Percentiles rank a stretch among this genome's conserved stretches.
Conservation (phyloP, 2,888 invertebrate species). For the Clanis bilineata region DNA sequence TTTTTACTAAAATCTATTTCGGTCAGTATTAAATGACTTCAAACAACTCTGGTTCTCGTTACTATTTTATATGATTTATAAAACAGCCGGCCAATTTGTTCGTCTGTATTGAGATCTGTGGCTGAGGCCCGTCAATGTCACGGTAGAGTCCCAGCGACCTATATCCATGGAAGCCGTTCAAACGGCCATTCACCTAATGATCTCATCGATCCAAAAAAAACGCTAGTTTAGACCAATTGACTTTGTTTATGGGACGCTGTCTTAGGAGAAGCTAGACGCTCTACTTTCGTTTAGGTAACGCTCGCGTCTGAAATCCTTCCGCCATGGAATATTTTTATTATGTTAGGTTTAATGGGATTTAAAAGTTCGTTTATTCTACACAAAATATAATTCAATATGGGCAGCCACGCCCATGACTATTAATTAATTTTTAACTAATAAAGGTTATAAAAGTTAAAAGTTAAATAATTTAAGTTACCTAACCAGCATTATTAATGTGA, state of each 20-base stretch:
- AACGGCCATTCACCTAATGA: conserved; percentile 76
- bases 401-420: too few relatives aligned
- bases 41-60: not conserved
- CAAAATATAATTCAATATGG: too few relatives aligned
- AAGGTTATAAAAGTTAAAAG: too few relatives aligned
- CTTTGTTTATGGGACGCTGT: conserved; percentile 73
- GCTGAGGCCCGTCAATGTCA: conserved; percentile 70
- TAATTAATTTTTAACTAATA: too few relatives aligned
- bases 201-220: conserved; percentile 77
- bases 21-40: not conserved
- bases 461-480: too few relatives aligned
- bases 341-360: not conserved
- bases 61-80: not conserved
- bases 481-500: too few relatives aligned
- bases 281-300: conserved; percentile 55
- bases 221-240: conserved; percentile 73
- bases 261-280: conserved; percentile 62
- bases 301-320: conserved; percentile 46
- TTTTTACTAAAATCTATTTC: conserved; percentile 13
- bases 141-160: conserved; percentile 65
- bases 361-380: too few relatives aligned
- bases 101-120: conserved; percentile 3
- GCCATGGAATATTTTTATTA: conserved; percentile 29
- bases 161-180: conserved; percentile 51
- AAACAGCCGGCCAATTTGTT: not conserved